Evolutionary conservation across 2,888 invertebrate species (phyloP).

Genomic region (Idaea straminata): DNA sequence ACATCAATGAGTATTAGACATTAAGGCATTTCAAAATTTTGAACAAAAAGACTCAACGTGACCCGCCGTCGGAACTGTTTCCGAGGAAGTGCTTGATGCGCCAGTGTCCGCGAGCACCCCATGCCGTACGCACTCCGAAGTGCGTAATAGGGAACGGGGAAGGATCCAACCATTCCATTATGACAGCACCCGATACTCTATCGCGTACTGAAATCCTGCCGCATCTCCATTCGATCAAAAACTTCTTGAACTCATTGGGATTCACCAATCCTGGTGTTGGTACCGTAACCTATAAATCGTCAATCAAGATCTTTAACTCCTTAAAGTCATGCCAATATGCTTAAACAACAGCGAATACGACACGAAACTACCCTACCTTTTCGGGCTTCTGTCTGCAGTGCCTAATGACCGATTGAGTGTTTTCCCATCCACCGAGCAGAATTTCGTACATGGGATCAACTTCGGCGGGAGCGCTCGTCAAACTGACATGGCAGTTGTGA

Average conservation of each 20-base stretch:
- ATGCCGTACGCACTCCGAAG: constrained; percentile 83
- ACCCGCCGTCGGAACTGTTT: constrained; percentile 34
- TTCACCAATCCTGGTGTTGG: constrained; percentile 80
- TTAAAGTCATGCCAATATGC: constrained; percentile 20
- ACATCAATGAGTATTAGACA: constrained; percentile 51
- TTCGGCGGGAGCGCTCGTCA: constrained; percentile 77
- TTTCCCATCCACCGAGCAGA: constrained; percentile 85
- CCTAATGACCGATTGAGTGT: constrained; percentile 83
- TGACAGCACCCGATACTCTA: constrained; percentile 66
- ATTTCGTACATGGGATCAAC: constrained; percentile 83
- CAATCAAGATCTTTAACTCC: constrained; percentile 32
- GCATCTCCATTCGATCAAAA: constrained; percentile 79
- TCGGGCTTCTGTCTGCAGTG: constrained; percentile 82
- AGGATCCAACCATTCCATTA: constrained; percentile 82
- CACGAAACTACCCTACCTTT: constrained; percentile 69
- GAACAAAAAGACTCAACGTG: constrained; percentile 60
- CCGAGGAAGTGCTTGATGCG: constrained; percentile 68
- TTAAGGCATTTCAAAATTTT: constrained; percentile 35
- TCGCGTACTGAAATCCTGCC: constrained; percentile 76
- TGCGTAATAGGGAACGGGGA: constrained; percentile 80
- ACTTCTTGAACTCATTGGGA: constrained; percentile 77
- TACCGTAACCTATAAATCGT: constrained; percentile 73
- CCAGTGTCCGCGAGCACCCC: constrained; percentile 84
- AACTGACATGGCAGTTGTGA: constrained; percentile 83
- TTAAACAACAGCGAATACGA: constrained; percentile 37